phyloP scores from a whole-genome alignment of 2,888 invertebrate species.

The Horisme vitalbata region DNA sequence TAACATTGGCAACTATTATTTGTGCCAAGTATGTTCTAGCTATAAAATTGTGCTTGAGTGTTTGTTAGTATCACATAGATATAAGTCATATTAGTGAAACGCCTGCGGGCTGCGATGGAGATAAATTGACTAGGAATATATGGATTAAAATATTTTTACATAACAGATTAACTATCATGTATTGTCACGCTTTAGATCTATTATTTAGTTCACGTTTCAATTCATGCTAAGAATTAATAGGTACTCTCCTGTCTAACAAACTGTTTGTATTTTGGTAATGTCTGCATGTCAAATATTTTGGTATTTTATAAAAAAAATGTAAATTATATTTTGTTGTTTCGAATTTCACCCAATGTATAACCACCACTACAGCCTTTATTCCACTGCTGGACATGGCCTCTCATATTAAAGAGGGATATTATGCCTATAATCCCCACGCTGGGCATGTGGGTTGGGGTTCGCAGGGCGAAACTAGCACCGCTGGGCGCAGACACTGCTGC shows the following conservation, averaged over 20 bases:
- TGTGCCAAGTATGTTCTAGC: conserved; percentile 20
- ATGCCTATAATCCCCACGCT: no score
- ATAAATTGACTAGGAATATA: conserved; percentile 31
- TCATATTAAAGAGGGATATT: no score
- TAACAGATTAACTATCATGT: conserved; percentile 27
- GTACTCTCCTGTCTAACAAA: conserved; percentile 37
- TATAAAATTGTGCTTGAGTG: conserved; percentile 54
- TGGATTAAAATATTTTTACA: conserved; percentile 34
- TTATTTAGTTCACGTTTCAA: conserved; percentile 26
- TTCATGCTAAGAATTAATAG: conserved; percentile 28
- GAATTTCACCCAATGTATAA: no score
- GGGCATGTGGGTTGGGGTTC: no score
- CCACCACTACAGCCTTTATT: no score
- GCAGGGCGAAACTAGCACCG: no score
- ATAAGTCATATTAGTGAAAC: conserved; percentile 50
- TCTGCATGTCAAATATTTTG: conserved; percentile 61
- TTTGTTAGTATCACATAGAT: conserved; percentile 57
- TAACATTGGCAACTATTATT: conserved; percentile 31
- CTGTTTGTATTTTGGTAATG: conserved; percentile 52
- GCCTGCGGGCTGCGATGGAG: conserved; percentile 18
- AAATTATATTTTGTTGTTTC: conserved; percentile 13
- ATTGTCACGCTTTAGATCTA: conserved; percentile 35
- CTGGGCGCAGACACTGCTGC: no score
- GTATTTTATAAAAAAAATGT: conserved; percentile 65
- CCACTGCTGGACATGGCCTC: no score